Percentiles rank a stretch among this genome's conserved stretches.
phyloP scores from a whole-genome alignment of 2,797 vertebrate genomes.

The Hyperoplus immaculatus region DNA sequence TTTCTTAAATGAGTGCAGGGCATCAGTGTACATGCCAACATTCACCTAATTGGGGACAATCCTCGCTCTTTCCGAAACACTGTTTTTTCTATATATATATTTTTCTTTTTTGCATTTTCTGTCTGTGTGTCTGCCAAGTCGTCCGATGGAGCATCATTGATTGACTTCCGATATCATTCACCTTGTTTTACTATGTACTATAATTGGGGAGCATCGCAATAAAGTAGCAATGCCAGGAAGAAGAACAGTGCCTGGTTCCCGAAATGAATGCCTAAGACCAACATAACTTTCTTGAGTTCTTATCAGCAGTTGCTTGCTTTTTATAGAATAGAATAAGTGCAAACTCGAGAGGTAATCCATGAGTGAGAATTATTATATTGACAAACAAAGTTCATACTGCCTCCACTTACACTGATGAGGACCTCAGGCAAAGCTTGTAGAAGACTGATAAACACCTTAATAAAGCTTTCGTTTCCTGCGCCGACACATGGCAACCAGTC shows the following conservation, averaged over 20 bases:
- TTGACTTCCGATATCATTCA: constrained; percentile 21
- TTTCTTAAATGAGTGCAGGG: constrained; percentile 67
- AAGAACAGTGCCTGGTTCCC: constrained; percentile 32
- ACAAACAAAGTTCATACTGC: constrained; percentile 40
- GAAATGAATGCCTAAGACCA: constrained; percentile 44
- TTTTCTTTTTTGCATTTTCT: background rate
- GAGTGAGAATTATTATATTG: constrained; percentile 53
- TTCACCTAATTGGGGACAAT: constrained; percentile 81
- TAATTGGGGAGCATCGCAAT: constrained; percentile 28
- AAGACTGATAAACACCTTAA: constrained; percentile 53
- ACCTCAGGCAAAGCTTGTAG: constrained; percentile 48
- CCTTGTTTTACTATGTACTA: constrained; percentile 14
- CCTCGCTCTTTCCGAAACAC: constrained; percentile 30
- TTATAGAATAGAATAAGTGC: constrained; percentile 25
- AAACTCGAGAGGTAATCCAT: constrained; percentile 55
- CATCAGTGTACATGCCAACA: constrained; percentile 63
- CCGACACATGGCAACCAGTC: constrained; percentile 17
- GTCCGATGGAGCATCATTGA: constrained; percentile 38
- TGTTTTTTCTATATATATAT: constrained; percentile 4
- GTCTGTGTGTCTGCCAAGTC: constrained; percentile 17
- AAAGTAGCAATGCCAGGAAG: constrained; percentile 23
- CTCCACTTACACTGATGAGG: constrained; percentile 22
- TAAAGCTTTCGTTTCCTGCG: constrained; percentile 22
- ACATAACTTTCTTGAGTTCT: constrained; percentile 43
- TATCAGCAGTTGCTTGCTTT: constrained; percentile 39